These are phyloP conservation scores for Troides helena DNA, from an alignment of 2,888 invertebrate species.

Conservation along the genomic window DNA sequence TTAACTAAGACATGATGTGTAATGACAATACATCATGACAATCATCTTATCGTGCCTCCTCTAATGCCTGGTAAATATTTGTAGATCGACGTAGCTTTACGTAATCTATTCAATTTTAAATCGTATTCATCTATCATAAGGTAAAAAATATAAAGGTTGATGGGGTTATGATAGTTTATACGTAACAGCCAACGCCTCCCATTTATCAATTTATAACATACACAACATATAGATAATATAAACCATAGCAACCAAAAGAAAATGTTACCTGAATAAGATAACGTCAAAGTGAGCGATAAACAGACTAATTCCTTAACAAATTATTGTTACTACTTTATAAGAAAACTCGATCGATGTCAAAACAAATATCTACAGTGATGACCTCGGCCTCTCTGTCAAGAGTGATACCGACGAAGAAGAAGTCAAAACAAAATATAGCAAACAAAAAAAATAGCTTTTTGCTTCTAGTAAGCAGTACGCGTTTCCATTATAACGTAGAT, in stretches of 20 bases:
- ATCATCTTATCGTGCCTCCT: not conserved
- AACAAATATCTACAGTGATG: no score
- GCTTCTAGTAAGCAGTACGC: no score
- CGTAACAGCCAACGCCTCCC: slow-evolving; percentile 14
- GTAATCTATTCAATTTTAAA: not conserved
- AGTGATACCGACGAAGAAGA: no score
- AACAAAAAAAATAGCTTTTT: no score
- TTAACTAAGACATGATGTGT: slow-evolving; percentile 5
- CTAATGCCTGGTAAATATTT: slow-evolving; percentile 8
- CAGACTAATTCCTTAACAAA: not conserved
- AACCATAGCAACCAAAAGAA: not conserved
- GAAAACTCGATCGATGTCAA: not conserved
- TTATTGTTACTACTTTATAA: not conserved
- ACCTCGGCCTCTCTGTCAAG: no score
- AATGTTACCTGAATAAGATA: slow-evolving; percentile 6
- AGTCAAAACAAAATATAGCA: no score
- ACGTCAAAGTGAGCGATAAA: not conserved
- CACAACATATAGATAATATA: not conserved
- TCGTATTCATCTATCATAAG: not conserved
- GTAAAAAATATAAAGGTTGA: not conserved
- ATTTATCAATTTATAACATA: slow-evolving; percentile 3
- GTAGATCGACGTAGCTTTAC: not conserved
- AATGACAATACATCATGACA: slow-evolving; percentile 11
- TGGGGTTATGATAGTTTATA: not conserved
- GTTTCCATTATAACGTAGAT: no score